Evolutionary conservation across 2,888 invertebrate genomes (phyloP), one percentile per base, ranked within the genome.

Genomic region (Hyppa rectilinea): DNA sequence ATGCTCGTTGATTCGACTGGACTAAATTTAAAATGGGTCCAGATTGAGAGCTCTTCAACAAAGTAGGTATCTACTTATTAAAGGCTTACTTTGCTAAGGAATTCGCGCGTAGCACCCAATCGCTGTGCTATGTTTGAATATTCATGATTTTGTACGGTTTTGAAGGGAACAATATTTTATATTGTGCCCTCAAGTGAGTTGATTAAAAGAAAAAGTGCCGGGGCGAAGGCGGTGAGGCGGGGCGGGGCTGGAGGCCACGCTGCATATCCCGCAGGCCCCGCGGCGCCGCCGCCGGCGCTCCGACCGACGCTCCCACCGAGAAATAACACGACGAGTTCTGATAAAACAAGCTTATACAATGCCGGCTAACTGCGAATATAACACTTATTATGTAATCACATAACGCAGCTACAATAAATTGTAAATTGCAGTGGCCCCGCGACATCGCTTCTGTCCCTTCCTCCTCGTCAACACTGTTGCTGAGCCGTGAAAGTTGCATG

Each of bases 261-360:
- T 74, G 82, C 82, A 81, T 77, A 80, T 68, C 74, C 86, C 87
- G 87, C 86, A 86, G 66, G 61, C 77, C 87, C 83, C 75, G 81
- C 74, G 85, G 88, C 86, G 55, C 38, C 71, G 80, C 87, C 87
- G 78, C 62, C 65, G 86, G 74, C 78, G 68, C 71, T 73, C 80
- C 80, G 78, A 68, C 77, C 77, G 55, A 56, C 74, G 71, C 81
- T 86, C 86, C 78, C 85, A 72, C 80, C 83, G 84, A 86, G 87
- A 86, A 88, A 89, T 89, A 89, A 89, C 88, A 87, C 87, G 78
- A 80, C 66, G 62, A 81, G 81, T 80, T 71, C 82, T 80, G 88
- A 92, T 92, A 92, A 92, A 90, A 89, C 90, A 89, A 84, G 85
- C 88, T 88, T 91, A 88, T 84, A 87, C 81, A 85, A 81, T 77